Base-by-base conservation (phyloP, 2,888 invertebrate species). In the Andrena fulva region DNA sequence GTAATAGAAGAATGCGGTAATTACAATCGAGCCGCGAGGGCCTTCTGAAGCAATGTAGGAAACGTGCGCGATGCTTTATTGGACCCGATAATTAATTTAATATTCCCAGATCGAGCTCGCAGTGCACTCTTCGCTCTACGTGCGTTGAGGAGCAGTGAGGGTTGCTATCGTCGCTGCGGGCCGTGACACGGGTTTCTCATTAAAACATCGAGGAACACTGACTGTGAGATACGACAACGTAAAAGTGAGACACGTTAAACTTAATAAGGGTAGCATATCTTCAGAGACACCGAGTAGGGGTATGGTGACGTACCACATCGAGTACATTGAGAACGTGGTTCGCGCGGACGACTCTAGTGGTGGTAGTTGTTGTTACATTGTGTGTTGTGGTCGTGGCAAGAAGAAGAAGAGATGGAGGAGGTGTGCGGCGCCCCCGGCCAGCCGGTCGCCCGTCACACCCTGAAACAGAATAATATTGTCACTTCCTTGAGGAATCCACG, bases 391-490 rank as follows among this genome's bases (percentile, higher is more conserved):
- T 92, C 92, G 92, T 92, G 92, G 92, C 92, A 93, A 93, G 93
- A 92, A 92, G 92, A 92, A 92, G 92, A 92, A 91, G 91, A 91
- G 91, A 87, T 92, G 92, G 91, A 93, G 93, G 93, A 93, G 93
- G 93, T 93, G 93, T 93, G 93, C 93, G 93, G 93, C 93, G 93
- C 91, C 92, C 93, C 93, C 93, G 93, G 93, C 93, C 93, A 93
- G 93, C 93, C 93, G 93, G 93, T 93, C 93, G 93, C 93, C 92
- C 91, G 92, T 93, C 93, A 93, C 93, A 93, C 93, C 93, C 93
- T 93, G 93, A 93, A 93, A 93, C 93, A 93, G 90, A 93, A 93
- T 91, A 93, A 92, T 85, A 92, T 91, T 89, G 92, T 93, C 93
- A 93, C 91, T 92, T 90, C 90, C 81, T 90, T 90, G 91, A 90